These are phyloP conservation scores for Melanotaenia parkinsoni DNA, from an alignment of 2,797 vertebrate genomes.

Conservation along the genomic window DNA sequence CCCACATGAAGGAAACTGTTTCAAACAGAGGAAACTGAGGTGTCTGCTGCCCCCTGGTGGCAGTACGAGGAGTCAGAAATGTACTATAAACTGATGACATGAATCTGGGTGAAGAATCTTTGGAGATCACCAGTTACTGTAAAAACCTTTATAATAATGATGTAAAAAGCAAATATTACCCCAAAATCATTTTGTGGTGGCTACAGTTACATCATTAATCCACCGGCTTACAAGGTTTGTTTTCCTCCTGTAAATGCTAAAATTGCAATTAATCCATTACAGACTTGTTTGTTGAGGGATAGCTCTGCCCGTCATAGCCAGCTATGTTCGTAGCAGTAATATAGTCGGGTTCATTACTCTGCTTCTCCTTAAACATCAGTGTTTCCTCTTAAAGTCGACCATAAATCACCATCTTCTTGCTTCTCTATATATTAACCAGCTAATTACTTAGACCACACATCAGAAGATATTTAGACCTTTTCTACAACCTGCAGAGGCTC, in stretches of 20 bases:
- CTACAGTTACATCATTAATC: background rate
- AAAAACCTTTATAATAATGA: background rate
- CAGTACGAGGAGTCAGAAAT: background rate
- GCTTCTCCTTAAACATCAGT: background rate
- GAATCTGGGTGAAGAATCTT: background rate
- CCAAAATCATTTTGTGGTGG: background rate
- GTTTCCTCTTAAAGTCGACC: slow-evolving; percentile 31
- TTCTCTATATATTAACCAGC: background rate
- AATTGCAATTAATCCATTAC: background rate
- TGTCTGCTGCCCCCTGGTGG: background rate
- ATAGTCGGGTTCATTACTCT: background rate
- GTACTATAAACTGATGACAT: background rate
- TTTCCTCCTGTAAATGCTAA: background rate
- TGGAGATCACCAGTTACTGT: background rate
- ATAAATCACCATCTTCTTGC: background rate
- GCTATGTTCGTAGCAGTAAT: slow-evolving; percentile 12
- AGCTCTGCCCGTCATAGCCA: slow-evolving; percentile 27
- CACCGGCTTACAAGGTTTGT: background rate
- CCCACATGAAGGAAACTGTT: background rate
- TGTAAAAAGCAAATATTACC: background rate
- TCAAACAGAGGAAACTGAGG: background rate
- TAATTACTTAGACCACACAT: slow-evolving; percentile 30
- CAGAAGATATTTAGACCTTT: slow-evolving; percentile 5
- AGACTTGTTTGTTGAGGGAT: background rate
- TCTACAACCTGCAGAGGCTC: background rate